These are phyloP conservation scores for Eospalax fontanierii DNA, from an alignment of 2,797 vertebrate genomes.

Conservation along the genomic window DNA sequence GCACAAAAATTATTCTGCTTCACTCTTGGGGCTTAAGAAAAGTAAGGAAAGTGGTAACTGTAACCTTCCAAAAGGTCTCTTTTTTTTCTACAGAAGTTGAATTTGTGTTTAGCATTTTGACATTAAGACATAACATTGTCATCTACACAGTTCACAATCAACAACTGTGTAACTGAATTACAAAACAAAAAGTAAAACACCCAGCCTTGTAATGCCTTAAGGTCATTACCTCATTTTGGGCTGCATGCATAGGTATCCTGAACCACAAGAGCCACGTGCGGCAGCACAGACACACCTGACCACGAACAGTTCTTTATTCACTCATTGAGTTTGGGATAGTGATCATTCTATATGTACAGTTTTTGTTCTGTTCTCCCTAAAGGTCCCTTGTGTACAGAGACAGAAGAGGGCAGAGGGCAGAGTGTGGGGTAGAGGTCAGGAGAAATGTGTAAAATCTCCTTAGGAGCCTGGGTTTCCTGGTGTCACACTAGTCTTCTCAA, in stretches of 20 bases:
- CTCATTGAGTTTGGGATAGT: not conserved
- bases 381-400: not conserved
- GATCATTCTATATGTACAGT: fast-evolving
- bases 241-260: not conserved
- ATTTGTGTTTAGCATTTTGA: not conserved
- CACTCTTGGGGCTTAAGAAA: not conserved
- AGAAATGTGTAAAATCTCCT: not conserved
- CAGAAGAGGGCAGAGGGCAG: not conserved
- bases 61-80: not conserved
- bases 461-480: not conserved
- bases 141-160: not conserved
- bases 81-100: not conserved
- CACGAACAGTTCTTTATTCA: not conserved
- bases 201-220: not conserved
- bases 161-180: not conserved
- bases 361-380: not conserved
- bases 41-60: not conserved
- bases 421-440: not conserved
- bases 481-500: not conserved
- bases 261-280: no score
- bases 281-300: not conserved
- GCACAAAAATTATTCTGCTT: not conserved
- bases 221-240: not conserved
- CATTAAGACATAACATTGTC: not conserved
- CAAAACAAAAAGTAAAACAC: not conserved